Conservation (phyloP, 2,113 vertebrate species). For the Myotis brandtii region DNA sequence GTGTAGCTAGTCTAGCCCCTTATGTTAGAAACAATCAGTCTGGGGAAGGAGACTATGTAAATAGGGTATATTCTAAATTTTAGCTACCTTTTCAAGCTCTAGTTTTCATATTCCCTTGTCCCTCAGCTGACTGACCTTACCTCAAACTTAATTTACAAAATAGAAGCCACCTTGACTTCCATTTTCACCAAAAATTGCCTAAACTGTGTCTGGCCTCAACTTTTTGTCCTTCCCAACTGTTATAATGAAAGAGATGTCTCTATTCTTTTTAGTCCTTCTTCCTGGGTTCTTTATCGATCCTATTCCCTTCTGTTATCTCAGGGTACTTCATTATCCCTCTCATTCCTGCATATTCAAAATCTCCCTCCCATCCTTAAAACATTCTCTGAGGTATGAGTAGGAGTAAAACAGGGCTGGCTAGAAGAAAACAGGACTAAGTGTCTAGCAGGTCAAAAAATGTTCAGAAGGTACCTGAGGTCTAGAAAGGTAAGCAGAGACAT, state of each 20-base stretch:
- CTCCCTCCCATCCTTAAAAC: background rate
- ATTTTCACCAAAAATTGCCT: conserved; percentile 3
- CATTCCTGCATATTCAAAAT: conserved; percentile 19
- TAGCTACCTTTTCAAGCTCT: background rate
- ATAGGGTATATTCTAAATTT: conserved; percentile 9
- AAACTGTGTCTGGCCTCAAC: background rate
- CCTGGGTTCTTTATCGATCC: background rate
- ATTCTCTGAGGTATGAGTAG: background rate
- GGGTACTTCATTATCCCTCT: background rate
- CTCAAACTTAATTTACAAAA: conserved; percentile 40
- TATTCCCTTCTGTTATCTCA: conserved; percentile 14
- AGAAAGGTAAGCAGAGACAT: background rate
- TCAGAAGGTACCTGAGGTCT: background rate
- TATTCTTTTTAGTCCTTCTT: background rate
- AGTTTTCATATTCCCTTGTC: background rate
- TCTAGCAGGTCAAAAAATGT: background rate
- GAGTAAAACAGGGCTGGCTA: background rate
- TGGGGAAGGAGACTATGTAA: background rate
- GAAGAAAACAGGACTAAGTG: background rate
- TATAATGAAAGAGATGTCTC: background rate
- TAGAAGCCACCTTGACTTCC: background rate
- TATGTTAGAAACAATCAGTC: background rate
- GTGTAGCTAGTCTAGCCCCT: background rate
- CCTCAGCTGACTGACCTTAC: background rate
- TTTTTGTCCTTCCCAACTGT: background rate